A percentile compares a stretch with the other conserved stretches of the same genome.
Conservation (phyloP, 2,113 vertebrate genomes). For the Addax nasomaculatus region DNA sequence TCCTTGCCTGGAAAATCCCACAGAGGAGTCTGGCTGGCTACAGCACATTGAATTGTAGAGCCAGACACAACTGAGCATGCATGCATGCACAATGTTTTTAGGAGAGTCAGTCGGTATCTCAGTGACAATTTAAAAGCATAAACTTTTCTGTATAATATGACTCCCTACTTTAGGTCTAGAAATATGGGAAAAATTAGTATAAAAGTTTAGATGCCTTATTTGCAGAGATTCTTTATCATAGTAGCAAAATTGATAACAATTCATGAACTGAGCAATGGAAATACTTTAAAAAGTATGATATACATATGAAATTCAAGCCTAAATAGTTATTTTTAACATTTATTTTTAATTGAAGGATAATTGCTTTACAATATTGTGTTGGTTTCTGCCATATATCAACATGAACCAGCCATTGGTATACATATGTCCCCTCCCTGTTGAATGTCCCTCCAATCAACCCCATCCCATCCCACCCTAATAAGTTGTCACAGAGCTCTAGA, state of each 20-base stretch:
- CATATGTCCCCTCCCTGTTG: neutral
- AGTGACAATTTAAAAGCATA: neutral
- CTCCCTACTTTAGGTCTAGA: neutral
- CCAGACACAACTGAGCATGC: neutral
- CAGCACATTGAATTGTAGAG: neutral
- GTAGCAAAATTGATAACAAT: neutral
- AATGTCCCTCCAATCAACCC: neutral
- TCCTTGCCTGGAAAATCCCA: neutral
- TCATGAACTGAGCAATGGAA: neutral
- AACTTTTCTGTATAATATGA: neutral
- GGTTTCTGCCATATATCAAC: neutral
- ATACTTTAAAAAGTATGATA: neutral
- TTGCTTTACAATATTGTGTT: neutral
- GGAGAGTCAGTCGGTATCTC: neutral
- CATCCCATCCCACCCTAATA: neutral
- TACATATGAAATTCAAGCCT: neutral
- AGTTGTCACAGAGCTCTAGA: neutral
- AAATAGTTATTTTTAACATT: neutral
- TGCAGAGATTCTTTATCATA: neutral
- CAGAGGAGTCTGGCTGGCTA: neutral
- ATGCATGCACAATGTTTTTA: neutral
- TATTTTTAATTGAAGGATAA: neutral
- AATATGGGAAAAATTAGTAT: neutral
- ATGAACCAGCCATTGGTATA: neutral
- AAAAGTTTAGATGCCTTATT: neutral